Evolutionary conservation across 2,888 invertebrate species (phyloP), one percentile per base, ranked within the genome.

Genomic region (Buathra laborator): DNA sequence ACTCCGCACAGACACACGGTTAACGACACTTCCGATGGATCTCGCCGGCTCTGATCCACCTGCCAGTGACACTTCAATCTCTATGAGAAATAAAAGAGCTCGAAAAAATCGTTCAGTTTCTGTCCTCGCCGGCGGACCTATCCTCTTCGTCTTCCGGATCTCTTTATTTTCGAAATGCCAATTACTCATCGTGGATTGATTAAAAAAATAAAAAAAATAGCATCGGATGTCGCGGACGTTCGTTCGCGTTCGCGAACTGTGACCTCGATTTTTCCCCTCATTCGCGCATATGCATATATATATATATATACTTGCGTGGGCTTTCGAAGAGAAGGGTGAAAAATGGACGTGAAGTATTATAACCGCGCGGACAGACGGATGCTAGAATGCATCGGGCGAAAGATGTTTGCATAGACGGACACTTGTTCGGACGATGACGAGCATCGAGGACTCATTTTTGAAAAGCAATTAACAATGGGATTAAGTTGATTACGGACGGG

Each of bases 161-260:
- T 81, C 62, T 81, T 59, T 59, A 43, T 68, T 77, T 81, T 37
- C 81, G 32, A 76, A 77, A 77, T 76, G 74, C 72, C 77, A 81
- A 84, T 84, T 84, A 84, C 84, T 81, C 64, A 46, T 78, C 59
- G 71, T 53, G 71, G 71, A 77, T 84, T 84, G 84, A 81, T 81
- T 81, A 66, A 72, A 83, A 83, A 79, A 77, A 76, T 64, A 24
- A 24, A 43, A 71, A 72, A 77, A 77, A 77, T 16, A 24, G 76
- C 59, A 46, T 81, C 67, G 72, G 72, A 24, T 68, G 72, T 74
- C 77, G 68, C 78, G 37, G 44, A 53, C n/a, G 53, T 24, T 71
- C 62, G 62, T 64, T 46, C 53, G 46, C 62, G 62, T 64, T 46
- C 53, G 46, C 59, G 43, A 24, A 53, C 62, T 10, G 62, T 53